These are phyloP conservation scores for Tribolium madens DNA, from an alignment of 1,140 invertebrate species.

Conservation along the genomic window DNA sequence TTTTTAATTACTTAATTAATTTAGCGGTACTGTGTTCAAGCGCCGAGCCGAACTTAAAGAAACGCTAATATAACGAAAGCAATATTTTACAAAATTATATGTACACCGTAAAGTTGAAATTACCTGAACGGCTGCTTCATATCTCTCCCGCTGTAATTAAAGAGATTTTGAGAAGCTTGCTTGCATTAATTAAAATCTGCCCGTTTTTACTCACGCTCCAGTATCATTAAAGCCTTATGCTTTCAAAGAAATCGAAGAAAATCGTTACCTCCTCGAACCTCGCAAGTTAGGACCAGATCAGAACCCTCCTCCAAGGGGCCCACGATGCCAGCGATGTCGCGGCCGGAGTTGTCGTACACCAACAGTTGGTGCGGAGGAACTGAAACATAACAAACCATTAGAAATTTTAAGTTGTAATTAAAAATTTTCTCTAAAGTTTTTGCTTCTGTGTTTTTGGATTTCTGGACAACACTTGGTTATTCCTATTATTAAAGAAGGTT, in stretches of 20 bases:
- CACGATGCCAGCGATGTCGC: slow-evolving; percentile 79
- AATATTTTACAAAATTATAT: slow-evolving; percentile 44
- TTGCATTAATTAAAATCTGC: slow-evolving; percentile 40
- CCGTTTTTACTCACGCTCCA: slow-evolving; percentile 31
- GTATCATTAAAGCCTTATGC: slow-evolving; percentile 42
- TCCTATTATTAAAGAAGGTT: too few species aligned
- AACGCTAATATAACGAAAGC: slow-evolving; percentile 39
- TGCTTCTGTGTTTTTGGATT: too few species aligned
- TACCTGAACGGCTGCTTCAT: slow-evolving; percentile 45
- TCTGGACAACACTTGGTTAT: too few species aligned
- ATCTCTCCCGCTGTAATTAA: slow-evolving; percentile 42
- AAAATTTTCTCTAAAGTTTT: too few species aligned
- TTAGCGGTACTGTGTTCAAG: background rate
- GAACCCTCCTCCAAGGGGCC: slow-evolving; percentile 87
- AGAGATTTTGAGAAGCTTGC: slow-evolving; percentile 37
- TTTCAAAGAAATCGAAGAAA: slow-evolving; percentile 22
- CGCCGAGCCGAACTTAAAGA: slow-evolving; percentile 26
- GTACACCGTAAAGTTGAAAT: slow-evolving; percentile 46
- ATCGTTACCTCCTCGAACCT: slow-evolving; percentile 87
- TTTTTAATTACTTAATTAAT: slow-evolving; percentile 46
- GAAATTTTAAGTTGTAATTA: too few species aligned
- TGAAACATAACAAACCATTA: slow-evolving; percentile 67
- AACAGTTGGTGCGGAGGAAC: slow-evolving; percentile 88
- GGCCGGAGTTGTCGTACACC: slow-evolving; percentile 85
- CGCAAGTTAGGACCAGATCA: slow-evolving; percentile 85